Base-by-base conservation (phyloP, 2,888 invertebrate species). In the Cheilosia scutellata region DNA sequence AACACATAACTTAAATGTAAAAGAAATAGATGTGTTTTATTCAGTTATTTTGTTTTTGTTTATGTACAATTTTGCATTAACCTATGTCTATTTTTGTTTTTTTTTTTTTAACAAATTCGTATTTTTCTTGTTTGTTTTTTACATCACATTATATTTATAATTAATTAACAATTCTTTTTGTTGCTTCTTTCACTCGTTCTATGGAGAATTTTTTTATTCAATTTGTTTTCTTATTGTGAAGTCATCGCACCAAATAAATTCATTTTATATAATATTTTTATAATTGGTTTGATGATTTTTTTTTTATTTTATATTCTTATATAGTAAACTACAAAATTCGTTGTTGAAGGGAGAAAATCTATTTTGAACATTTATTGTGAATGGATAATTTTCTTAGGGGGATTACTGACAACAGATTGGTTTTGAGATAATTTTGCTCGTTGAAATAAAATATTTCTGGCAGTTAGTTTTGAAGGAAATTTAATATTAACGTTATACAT, bases 231-330 rank as follows among this genome's bases (percentile, higher is more conserved):
- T 63, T 72, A 68, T 57, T 71, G 47, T 75, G 80, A 80, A 84
- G 80, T 80, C 84, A 70, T 71, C 80, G n/a, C n/a, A 80, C 80
- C 80, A 70, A 86, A 82, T 75, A 86, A 55, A 60, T 78, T 55
- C 37, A 7, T 40, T 51, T 37, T 20, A 31, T 74, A 51, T 29
- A 37, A 40, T 62, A 51, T n/a, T 40, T 25, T 13, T 79, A 27
- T n/a, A 16, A 31, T 66, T 5, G 57, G 7, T 31, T 20, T 20
- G 20, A 62, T 40, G n/a, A 11, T 33, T 65, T 47, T 62, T 63
- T 25, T 62, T 4, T 29, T 16, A 33, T 53, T 31, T 40, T 37
- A 66, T 70, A 31, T 47, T 63, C 70, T 42, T 40, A 37, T 51
- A 51, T 51, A 68, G 33, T 82, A 49, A 66, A 78, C 78, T 68